These are phyloP conservation scores for Orthosia incerta DNA, from an alignment of 2,888 invertebrate species.

Conservation along the genomic window DNA sequence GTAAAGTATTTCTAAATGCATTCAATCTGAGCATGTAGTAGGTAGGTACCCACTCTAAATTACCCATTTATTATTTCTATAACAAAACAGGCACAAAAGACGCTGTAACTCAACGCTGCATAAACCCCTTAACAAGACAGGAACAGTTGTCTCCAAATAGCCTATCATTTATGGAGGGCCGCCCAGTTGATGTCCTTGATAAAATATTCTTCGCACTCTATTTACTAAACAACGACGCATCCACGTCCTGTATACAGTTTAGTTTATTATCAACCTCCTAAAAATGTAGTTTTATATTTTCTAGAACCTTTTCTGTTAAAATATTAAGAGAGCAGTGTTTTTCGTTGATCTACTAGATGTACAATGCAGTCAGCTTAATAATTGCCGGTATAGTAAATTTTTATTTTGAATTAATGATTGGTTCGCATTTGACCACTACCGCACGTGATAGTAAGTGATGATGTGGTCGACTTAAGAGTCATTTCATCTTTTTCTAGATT, in stretches of 20 bases:
- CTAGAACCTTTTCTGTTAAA: neutral
- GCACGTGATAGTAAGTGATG: no score
- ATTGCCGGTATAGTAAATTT: no score
- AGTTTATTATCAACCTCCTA: conserved; percentile 57
- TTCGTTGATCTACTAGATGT: no score
- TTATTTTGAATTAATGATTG: no score
- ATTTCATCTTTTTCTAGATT: neutral
- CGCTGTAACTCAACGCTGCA: conserved; percentile 9
- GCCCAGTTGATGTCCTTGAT: conserved; percentile 55
- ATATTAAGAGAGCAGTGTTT: neutral
- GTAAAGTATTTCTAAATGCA: no score
- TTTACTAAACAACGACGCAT: conserved; percentile 62
- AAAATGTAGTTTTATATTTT: conserved; percentile 31
- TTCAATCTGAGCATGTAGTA: no score
- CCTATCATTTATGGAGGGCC: conserved; percentile 41
- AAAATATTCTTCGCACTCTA: conserved; percentile 67
- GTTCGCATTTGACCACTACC: no score
- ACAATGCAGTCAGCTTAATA: no score
- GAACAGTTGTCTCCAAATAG: conserved; percentile 55
- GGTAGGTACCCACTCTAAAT: no score
- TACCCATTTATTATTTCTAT: conserved; percentile 12
- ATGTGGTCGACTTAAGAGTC: no score
- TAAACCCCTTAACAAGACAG: conserved; percentile 33
- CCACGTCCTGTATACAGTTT: conserved; percentile 54
- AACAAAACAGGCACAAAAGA: conserved; percentile 31